phyloP scores from a whole-genome alignment of 1,140 invertebrate species.

The Eurosta solidaginis region DNA sequence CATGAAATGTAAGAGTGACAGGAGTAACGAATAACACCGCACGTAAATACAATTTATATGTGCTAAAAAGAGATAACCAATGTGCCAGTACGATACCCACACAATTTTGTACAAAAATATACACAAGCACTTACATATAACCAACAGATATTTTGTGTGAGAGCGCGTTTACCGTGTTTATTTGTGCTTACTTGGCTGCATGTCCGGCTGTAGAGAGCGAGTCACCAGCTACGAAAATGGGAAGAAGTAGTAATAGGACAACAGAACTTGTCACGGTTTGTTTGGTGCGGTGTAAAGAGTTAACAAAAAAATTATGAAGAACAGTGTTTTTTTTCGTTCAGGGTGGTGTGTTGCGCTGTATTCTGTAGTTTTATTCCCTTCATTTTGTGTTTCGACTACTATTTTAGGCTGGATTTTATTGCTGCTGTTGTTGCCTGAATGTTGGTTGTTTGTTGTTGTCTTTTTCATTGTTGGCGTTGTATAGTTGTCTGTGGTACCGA shows the following conservation, averaged over 20 bases:
- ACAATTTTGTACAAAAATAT: background rate
- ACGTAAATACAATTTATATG: background rate
- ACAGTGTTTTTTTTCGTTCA: background rate
- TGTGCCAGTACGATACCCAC: background rate
- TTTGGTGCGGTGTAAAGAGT: background rate
- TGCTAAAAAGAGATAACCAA: background rate
- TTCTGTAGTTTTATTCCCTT: background rate
- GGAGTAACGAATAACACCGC: background rate
- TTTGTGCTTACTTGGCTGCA: background rate
- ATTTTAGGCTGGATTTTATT: background rate
- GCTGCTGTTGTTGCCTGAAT: constrained; percentile 27
- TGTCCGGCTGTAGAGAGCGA: background rate
- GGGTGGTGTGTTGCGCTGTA: background rate
- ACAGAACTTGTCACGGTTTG: constrained; percentile 22
- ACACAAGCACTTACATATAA: background rate
- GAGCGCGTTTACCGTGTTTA: background rate
- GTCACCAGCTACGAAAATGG: constrained; percentile 14
- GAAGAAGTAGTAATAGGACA: constrained; percentile 10
- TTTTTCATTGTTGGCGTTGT: background rate
- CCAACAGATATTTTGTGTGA: background rate
- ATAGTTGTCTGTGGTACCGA: background rate
- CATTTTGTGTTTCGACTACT: constrained; percentile 5
- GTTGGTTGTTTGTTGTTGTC: constrained; percentile 2
- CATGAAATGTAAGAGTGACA: background rate
- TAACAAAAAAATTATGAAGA: background rate